Evolutionary conservation across 1,140 invertebrate species (phyloP).

Genomic region (Onthophagus taurus): DNA sequence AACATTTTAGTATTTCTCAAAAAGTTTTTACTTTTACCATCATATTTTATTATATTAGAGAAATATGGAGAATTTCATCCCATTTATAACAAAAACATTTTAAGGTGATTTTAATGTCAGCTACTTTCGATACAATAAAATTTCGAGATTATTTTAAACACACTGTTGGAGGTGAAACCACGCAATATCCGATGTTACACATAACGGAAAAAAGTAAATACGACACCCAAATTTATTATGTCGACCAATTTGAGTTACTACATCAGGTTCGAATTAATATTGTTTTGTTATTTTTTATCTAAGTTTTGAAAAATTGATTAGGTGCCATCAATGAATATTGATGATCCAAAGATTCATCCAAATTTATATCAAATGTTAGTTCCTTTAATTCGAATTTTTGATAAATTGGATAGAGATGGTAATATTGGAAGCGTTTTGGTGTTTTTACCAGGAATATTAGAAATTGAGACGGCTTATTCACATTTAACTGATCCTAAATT

Average conservation of each 20-base stretch:
- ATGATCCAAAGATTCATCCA: slow-evolving; percentile 43
- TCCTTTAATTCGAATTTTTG: slow-evolving; percentile 59
- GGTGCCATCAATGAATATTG: slow-evolving; percentile 40
- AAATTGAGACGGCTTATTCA: slow-evolving; percentile 60
- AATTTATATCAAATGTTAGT: slow-evolving; percentile 50
- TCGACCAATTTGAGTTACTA: slow-evolving; percentile 49
- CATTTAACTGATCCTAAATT: slow-evolving; percentile 2
- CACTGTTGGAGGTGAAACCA: slow-evolving; percentile 37
- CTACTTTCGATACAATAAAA: slow-evolving; percentile 64
- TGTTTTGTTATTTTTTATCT: slow-evolving; percentile 28
- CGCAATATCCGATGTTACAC: slow-evolving; percentile 47
- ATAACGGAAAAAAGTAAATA: slow-evolving; percentile 44
- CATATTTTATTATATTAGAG: no score
- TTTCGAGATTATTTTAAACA: slow-evolving; percentile 66
- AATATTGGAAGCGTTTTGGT: slow-evolving; percentile 61
- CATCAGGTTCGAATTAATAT: slow-evolving; percentile 29
- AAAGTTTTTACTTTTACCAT: no score
- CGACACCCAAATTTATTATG: slow-evolving; percentile 54
- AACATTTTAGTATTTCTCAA: no score
- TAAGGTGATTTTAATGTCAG: slow-evolving; percentile 78
- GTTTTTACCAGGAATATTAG: slow-evolving; percentile 78
- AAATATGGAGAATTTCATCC: no score
- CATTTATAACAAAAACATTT: slow-evolving; percentile 29
- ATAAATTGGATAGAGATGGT: slow-evolving; percentile 53
- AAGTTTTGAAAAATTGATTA: slow-evolving; percentile 26